Conservation (phyloP, 37 sponge, comb jelly and placozoan species). For the Theonella swinhoei region DNA sequence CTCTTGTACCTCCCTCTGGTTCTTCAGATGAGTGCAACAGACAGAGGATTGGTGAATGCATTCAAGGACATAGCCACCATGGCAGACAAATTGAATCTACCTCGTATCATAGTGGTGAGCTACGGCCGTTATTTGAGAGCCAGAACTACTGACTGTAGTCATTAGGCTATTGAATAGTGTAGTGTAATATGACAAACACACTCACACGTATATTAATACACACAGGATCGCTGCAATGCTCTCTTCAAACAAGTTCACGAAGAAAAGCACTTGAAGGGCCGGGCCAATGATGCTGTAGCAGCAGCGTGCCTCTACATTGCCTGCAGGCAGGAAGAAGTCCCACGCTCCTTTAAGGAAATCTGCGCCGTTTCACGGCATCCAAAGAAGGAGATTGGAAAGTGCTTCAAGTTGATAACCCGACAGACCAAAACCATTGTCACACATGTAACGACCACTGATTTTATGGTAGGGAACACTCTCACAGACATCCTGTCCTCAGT, state of each 20-base stretch:
- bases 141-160: neutral
- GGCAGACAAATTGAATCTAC: slow-evolving; percentile 91
- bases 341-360: slow-evolving; percentile 98
- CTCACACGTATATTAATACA: neutral
- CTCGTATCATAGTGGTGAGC: slow-evolving; percentile 87
- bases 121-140: no score
- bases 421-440: slow-evolving; percentile 68
- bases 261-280: slow-evolving; percentile 86
- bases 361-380: slow-evolving; percentile 93
- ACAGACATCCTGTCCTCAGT: no score
- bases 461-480: slow-evolving; percentile 79
- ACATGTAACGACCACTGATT: slow-evolving; percentile 72
- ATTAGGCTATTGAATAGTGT: neutral
- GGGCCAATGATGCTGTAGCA: slow-evolving; percentile 94
- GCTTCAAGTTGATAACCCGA: slow-evolving; percentile 88
- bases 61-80: slow-evolving; percentile 85
- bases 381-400: slow-evolving; percentile 97
- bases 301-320: slow-evolving; percentile 98
- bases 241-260: slow-evolving; percentile 92
- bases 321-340: slow-evolving; percentile 90
- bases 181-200: neutral
- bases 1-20: no score
- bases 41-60: slow-evolving; percentile 80
- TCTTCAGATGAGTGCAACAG: slow-evolving; percentile 63
- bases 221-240: slow-evolving; percentile 85